Conservation (phyloP, 2,113 vertebrate species). For the Morone saxatilis region DNA sequence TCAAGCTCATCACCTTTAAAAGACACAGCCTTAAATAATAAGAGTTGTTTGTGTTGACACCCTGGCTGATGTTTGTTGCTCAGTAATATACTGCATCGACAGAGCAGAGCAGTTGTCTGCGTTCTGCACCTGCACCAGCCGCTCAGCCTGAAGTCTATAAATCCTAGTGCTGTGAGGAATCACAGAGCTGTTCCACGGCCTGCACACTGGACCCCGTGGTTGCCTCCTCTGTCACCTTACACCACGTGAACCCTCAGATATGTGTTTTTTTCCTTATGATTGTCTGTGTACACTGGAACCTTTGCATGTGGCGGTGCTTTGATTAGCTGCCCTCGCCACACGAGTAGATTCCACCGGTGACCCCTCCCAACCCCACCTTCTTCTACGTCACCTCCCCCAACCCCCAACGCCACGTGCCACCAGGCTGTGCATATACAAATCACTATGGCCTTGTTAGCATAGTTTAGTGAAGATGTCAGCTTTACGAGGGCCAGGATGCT, state of each 20-base stretch:
- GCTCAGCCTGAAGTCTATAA: conserved; percentile 75
- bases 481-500: conserved; percentile 82
- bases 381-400: not conserved
- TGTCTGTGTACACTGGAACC: conserved; percentile 25
- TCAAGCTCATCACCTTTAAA: conserved; percentile 68
- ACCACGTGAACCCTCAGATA: conserved; percentile 47
- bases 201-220: conserved; percentile 45
- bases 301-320: conserved; percentile 62
- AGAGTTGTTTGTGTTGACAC: conserved; percentile 71
- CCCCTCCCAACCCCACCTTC: not conserved
- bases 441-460: conserved; percentile 85
- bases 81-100: conserved; percentile 71
- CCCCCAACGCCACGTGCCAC: conserved; percentile 62
- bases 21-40: conserved; percentile 77
- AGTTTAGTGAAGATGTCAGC: conserved; percentile 87
- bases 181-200: conserved; percentile 49
- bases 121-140: conserved; percentile 76
- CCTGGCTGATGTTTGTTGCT: conserved; percentile 71
- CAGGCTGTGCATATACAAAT: conserved; percentile 83
- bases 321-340: conserved; percentile 64
- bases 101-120: conserved; percentile 75
- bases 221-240: conserved; percentile 49
- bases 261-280: conserved; percentile 47
- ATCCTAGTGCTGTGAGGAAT: conserved; percentile 61
- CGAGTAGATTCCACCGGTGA: conserved; percentile 51